Evolutionary conservation across 2,113 vertebrate species (phyloP).

Genomic region (Tachysurus vachellii): DNA sequence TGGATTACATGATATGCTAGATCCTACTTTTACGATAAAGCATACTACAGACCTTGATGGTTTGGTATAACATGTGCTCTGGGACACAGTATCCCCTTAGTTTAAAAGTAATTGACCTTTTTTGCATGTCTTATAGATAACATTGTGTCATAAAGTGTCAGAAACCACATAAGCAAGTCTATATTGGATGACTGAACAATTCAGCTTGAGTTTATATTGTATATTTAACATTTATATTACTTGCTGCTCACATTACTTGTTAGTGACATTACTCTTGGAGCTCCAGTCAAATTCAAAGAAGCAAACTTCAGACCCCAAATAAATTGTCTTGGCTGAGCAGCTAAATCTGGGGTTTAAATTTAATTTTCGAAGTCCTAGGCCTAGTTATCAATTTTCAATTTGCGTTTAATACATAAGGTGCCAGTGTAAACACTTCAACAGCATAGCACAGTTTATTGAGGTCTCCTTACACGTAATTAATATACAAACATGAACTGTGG

Average conservation of each 20-base stretch:
- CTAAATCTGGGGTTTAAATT: background rate
- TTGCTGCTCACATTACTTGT: background rate
- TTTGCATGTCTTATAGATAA: background rate
- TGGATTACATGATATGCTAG: background rate
- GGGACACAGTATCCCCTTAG: background rate
- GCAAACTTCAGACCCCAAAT: background rate
- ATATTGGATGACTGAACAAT: background rate
- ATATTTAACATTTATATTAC: background rate
- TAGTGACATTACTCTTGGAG: background rate
- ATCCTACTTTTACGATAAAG: background rate
- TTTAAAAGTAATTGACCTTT: background rate
- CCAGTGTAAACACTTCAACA: background rate
- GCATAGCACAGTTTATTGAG: background rate
- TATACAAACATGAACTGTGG: background rate
- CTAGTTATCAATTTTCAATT: background rate
- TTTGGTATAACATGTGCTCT: background rate
- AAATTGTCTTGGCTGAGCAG: background rate
- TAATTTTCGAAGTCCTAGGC: background rate
- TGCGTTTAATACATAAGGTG: background rate
- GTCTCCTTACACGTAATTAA: background rate
- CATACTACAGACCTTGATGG: background rate
- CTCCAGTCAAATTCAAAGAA: background rate
- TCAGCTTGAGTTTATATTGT: background rate
- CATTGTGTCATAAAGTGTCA: background rate
- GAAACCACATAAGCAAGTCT: background rate